phyloP scores from a whole-genome alignment of 2,797 vertebrate genomes.

The Alcedo quadribrachys region DNA sequence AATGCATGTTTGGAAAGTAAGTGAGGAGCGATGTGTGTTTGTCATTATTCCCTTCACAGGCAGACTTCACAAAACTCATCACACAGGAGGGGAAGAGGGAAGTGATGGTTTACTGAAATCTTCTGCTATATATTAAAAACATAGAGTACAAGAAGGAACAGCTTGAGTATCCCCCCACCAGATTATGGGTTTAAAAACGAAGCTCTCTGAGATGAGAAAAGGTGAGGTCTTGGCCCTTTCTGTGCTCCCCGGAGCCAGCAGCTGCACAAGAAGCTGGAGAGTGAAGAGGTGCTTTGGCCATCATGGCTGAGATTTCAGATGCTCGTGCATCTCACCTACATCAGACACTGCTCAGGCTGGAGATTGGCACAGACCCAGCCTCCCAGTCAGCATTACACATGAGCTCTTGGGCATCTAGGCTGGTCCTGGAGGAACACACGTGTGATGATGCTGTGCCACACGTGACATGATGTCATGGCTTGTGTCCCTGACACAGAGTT shows the following conservation, averaged over 20 bases:
- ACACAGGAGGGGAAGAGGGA: not conserved
- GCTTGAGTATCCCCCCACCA: not conserved
- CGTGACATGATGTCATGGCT: accelerated
- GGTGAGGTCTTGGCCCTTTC: not conserved
- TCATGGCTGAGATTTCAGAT: not conserved
- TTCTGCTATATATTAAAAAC: slow-evolving; percentile 7
- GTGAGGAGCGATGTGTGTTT: not conserved
- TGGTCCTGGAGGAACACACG: accelerated
- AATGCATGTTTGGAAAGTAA: not conserved
- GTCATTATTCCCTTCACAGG: not conserved
- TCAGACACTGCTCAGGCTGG: not conserved
- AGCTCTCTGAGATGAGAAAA: not conserved
- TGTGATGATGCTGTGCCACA: not conserved
- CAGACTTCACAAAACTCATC: not conserved
- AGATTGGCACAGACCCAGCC: not conserved
- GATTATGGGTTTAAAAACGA: not conserved
- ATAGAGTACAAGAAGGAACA: not conserved
- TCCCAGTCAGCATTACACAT: not conserved
- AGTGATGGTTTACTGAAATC: not conserved
- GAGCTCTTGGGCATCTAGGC: accelerated
- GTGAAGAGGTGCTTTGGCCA: not conserved
- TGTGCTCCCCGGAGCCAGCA: not conserved
- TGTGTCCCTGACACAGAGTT: not conserved
- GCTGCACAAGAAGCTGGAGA: not conserved
- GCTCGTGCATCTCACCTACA: accelerated